Evolutionary conservation across 2,113 vertebrate genomes (phyloP).

Genomic region (Aegotheles bennettii): DNA sequence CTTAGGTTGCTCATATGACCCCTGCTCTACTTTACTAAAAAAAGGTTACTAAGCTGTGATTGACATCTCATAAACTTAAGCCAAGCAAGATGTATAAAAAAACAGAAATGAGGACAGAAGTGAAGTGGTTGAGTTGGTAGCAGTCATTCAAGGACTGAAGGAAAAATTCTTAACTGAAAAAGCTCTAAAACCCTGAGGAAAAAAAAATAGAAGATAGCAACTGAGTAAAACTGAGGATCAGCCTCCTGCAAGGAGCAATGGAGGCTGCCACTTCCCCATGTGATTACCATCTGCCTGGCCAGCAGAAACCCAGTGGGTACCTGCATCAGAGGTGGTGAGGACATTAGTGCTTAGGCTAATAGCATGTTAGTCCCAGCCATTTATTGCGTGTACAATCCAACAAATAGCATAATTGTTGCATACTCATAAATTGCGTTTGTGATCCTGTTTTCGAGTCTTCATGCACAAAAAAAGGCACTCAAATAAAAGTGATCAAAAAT

Average conservation of each 20-base stretch:
- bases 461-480: background rate
- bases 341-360: background rate
- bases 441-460: background rate
- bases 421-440: background rate
- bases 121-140: background rate
- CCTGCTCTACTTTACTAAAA: background rate
- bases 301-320: background rate
- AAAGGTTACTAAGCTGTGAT: background rate
- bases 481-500: background rate
- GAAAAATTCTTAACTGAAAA: background rate
- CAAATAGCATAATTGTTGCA: background rate
- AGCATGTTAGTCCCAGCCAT: background rate
- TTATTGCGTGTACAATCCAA: background rate
- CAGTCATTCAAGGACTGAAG: background rate
- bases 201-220: background rate
- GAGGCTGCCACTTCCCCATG: background rate
- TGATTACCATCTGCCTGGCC: background rate
- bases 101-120: background rate
- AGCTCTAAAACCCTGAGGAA: background rate
- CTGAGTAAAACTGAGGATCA: background rate
- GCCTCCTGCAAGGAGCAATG: background rate
- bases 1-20: accelerated
- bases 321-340: background rate
- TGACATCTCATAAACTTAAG: background rate
- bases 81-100: background rate